Percentiles rank a stretch among this genome's conserved stretches.
phyloP scores from a whole-genome alignment of 2,113 vertebrate species.

The Oncorhynchus keta region DNA sequence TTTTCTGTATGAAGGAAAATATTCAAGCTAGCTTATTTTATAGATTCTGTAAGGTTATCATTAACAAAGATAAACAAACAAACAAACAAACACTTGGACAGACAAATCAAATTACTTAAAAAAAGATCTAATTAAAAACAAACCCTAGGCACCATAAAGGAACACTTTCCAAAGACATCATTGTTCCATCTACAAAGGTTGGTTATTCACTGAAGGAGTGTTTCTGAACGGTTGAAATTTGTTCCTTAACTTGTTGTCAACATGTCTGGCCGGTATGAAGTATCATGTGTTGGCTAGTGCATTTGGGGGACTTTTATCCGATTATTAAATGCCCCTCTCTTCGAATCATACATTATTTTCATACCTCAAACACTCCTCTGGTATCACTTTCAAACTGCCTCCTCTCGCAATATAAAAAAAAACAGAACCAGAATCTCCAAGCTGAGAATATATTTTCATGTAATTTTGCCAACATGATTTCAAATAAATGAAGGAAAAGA shows the following conservation, averaged over 20 bases:
- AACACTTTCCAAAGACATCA: conserved; percentile 60
- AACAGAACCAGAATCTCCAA: conserved; percentile 27
- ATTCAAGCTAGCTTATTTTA: conserved; percentile 78
- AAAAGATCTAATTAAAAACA: conserved; percentile 52
- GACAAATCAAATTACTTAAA: conserved; percentile 61
- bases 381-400: conserved; percentile 52
- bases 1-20: conserved; percentile 70
- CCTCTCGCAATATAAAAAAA: conserved; percentile 35
- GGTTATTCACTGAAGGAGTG: conserved; percentile 42
- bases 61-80: conserved; percentile 63
- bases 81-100: conserved; percentile 52
- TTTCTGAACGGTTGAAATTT: conserved; percentile 9
- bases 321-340: conserved; percentile 8
- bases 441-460: conserved; percentile 32
- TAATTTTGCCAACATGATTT: not conserved
- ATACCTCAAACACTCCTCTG: conserved; percentile 12
- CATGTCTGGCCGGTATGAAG: not conserved
- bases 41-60: conserved; percentile 73
- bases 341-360: conserved; percentile 5
- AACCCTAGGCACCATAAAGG: conserved; percentile 62
- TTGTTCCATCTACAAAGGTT: conserved; percentile 48
- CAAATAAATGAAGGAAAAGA: conserved; percentile 37
- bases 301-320: not conserved
- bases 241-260: conserved; percentile 8
- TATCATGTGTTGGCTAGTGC: not conserved